Conservation (phyloP, 2,113 vertebrate species). For the Crotalus horridus region DNA sequence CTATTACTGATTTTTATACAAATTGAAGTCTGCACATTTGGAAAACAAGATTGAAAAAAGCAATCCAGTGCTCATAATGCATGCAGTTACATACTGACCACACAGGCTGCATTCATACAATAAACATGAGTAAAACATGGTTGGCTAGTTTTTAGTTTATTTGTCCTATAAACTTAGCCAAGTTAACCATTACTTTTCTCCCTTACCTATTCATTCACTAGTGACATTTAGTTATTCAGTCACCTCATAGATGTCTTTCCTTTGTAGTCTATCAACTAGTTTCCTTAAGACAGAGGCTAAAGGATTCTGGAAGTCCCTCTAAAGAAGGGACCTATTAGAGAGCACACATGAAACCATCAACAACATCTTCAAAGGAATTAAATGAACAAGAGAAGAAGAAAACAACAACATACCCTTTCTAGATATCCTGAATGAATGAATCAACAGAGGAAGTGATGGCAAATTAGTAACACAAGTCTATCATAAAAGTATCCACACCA, state of each 20-base stretch:
- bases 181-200: background rate
- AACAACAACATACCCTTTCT: background rate
- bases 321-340: background rate
- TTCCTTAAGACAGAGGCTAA: background rate
- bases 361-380: background rate
- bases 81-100: background rate
- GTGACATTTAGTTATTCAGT: background rate
- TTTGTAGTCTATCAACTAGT: background rate
- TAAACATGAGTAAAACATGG: background rate
- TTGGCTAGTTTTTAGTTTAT: background rate
- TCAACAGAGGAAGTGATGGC: background rate
- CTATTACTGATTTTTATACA: background rate
- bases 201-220: background rate
- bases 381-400: background rate
- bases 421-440: background rate
- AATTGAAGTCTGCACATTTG: background rate
- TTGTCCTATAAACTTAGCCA: background rate
- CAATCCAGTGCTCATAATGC: background rate
- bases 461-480: background rate
- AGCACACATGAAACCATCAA: background rate
- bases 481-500: background rate
- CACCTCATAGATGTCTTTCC: background rate
- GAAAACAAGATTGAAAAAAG: background rate
- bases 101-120: background rate
- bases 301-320: background rate